These are phyloP conservation scores for Leuciscus waleckii DNA, from an alignment of 2,797 vertebrate species.

Conservation along the genomic window DNA sequence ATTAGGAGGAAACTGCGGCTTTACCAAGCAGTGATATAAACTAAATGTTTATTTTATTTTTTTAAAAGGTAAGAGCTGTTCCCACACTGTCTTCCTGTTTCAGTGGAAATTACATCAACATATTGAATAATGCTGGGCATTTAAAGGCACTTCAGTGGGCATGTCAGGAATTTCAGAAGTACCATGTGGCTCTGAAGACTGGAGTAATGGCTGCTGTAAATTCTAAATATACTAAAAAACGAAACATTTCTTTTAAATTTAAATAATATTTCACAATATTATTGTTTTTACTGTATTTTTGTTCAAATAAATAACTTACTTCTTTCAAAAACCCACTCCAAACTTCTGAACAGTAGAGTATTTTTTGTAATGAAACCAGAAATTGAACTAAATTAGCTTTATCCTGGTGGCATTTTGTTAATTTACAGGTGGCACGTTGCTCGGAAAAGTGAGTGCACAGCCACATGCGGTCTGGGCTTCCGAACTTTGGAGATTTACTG, in stretches of 20 bases:
- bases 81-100: too few relatives aligned
- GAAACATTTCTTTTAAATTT: neutral
- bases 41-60: too few relatives aligned
- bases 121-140: too few relatives aligned
- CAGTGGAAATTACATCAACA: too few relatives aligned
- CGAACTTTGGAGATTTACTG: slow-evolving; percentile 92
- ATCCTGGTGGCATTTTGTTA: neutral
- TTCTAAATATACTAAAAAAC: too few relatives aligned
- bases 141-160: too few relatives aligned
- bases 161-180: too few relatives aligned
- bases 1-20: too few relatives aligned
- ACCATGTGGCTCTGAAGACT: too few relatives aligned
- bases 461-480: slow-evolving; percentile 91
- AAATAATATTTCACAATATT: neutral
- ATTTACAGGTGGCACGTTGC: slow-evolving; percentile 88
- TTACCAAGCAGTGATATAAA: too few relatives aligned
- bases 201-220: too few relatives aligned
- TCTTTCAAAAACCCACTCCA: neutral
- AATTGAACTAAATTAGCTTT: neutral
- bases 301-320: neutral
- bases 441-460: slow-evolving; percentile 90
- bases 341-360: neutral
- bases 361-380: neutral
- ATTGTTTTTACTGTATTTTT: neutral
- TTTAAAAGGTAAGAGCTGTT: too few relatives aligned